A percentile compares a stretch with the other conserved stretches of the same genome.
These are phyloP conservation scores for Drosophila aldrichi DNA, from an alignment of 2,888 invertebrate species.

Conservation along the genomic window DNA sequence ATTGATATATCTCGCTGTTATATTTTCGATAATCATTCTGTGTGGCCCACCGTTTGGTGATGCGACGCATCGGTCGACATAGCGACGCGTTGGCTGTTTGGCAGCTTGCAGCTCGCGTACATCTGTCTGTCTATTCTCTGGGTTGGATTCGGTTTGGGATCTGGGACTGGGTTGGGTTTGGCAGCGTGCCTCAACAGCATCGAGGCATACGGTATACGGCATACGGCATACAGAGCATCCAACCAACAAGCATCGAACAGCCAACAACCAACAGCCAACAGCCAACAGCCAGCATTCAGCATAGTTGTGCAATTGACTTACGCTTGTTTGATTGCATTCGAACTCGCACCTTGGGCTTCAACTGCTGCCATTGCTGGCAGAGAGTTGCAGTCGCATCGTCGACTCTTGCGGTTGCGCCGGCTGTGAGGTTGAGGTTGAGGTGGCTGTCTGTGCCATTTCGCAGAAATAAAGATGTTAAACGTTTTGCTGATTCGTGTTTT, in stretches of 20 bases:
- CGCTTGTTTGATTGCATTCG: slow-evolving; percentile 80
- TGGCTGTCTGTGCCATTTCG: slow-evolving; percentile 71
- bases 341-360: slow-evolving; percentile 73
- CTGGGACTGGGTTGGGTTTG: slow-evolving; percentile 19
- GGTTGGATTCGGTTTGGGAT: slow-evolving; percentile 25
- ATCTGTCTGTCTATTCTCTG: slow-evolving; percentile 71
- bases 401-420: slow-evolving; percentile 63
- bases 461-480: slow-evolving; percentile 83
- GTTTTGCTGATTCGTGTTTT: slow-evolving; percentile 84
- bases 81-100: slow-evolving; percentile 57
- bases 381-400: slow-evolving; percentile 37
- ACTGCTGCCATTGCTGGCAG: slow-evolving; percentile 47
- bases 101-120: slow-evolving; percentile 67
- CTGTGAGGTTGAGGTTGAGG: slow-evolving; percentile 40
- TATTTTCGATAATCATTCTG: background rate
- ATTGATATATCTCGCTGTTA: background rate
- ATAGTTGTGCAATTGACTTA: slow-evolving; percentile 72
- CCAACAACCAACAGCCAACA: no score
- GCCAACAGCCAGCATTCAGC: slow-evolving; percentile 40
- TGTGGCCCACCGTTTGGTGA: slow-evolving; percentile 40
- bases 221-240: slow-evolving; percentile 34
- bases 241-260: slow-evolving; percentile 28
- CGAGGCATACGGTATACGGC: slow-evolving; percentile 21
- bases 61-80: slow-evolving; percentile 44
- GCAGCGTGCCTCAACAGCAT: slow-evolving; percentile 31